Evolutionary conservation across 2,888 invertebrate genomes (phyloP).

Genomic region (Ecliptopera silaceata): DNA sequence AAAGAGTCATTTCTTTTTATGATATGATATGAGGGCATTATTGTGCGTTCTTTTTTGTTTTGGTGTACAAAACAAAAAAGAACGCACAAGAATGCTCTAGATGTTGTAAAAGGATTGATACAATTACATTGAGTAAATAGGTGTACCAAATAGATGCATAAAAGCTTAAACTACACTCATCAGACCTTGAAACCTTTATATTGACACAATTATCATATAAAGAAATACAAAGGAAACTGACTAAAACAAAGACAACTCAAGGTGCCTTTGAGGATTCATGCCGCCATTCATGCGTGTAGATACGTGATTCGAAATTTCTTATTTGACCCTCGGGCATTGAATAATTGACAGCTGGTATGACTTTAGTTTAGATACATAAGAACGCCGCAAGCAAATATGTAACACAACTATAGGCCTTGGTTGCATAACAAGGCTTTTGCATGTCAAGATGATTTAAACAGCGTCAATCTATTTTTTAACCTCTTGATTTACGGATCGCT

Average conservation of each 20-base stretch:
- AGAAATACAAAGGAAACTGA: constrained; percentile 53
- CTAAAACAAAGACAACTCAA: constrained; percentile 59
- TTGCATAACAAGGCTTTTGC: constrained; percentile 56
- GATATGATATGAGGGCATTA: too few species aligned
- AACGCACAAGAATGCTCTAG: too few species aligned
- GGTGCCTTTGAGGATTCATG: constrained; percentile 71
- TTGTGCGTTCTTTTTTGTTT: too few species aligned
- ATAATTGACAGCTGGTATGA: constrained; percentile 3
- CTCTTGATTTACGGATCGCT: too few species aligned
- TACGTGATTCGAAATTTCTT: constrained; percentile 63
- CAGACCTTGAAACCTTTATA: constrained; percentile 47
- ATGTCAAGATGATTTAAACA: too few species aligned
- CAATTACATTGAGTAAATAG: too few species aligned
- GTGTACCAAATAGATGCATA: constrained; percentile 17
- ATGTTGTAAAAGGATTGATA: too few species aligned
- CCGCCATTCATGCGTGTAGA: constrained; percentile 56
- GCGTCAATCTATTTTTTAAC: too few species aligned
- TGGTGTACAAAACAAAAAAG: too few species aligned
- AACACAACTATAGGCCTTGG: constrained; percentile 18
- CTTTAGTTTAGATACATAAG: neutral
- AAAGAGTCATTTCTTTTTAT: too few species aligned
- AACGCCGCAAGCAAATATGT: neutral
- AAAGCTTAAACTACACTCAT: constrained; percentile 37
- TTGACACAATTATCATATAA: constrained; percentile 52
- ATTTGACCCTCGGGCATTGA: constrained; percentile 35